Evolutionary conservation across 2,797 vertebrate genomes (phyloP).

Genomic region (Gambelia wislizenii): DNA sequence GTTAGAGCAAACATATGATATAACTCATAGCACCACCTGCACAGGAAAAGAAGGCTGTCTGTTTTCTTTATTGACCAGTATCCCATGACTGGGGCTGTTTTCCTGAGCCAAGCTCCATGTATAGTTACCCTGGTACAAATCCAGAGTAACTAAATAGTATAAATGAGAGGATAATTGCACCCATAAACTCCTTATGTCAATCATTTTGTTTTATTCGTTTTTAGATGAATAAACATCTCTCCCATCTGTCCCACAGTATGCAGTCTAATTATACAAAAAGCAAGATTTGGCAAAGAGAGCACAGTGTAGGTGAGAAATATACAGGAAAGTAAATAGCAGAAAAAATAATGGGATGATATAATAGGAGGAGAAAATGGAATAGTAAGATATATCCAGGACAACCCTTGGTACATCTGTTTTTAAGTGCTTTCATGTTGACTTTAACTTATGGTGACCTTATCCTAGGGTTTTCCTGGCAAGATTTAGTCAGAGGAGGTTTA

Average conservation of each 20-base stretch:
- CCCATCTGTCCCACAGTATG: background rate
- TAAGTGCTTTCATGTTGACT: background rate
- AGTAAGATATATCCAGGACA: background rate
- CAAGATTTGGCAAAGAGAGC: conserved; percentile 22
- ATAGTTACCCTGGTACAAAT: conserved; percentile 52
- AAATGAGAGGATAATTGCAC: conserved; percentile 44
- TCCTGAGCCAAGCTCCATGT: conserved; percentile 49
- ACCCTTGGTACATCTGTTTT: background rate
- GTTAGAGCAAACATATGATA: conserved; percentile 38
- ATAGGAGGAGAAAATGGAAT: background rate
- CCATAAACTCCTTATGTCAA: conserved; percentile 9
- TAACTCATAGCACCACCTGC: conserved; percentile 57
- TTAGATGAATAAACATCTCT: conserved; percentile 40
- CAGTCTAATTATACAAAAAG: conserved; percentile 25
- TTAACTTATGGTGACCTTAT: background rate
- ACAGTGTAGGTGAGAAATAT: background rate
- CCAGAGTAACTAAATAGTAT: conserved; percentile 34
- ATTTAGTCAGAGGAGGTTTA: no score
- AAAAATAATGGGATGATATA: background rate
- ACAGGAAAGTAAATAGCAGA: conserved; percentile 12
- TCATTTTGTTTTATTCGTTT: conserved; percentile 43
- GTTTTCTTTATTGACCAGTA: conserved; percentile 49
- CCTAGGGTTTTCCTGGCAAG: background rate
- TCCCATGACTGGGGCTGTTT: conserved; percentile 48
- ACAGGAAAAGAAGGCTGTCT: conserved; percentile 54